Evolutionary conservation across 2,797 vertebrate species (phyloP).

Genomic region (Hozukius guyotensis): DNA sequence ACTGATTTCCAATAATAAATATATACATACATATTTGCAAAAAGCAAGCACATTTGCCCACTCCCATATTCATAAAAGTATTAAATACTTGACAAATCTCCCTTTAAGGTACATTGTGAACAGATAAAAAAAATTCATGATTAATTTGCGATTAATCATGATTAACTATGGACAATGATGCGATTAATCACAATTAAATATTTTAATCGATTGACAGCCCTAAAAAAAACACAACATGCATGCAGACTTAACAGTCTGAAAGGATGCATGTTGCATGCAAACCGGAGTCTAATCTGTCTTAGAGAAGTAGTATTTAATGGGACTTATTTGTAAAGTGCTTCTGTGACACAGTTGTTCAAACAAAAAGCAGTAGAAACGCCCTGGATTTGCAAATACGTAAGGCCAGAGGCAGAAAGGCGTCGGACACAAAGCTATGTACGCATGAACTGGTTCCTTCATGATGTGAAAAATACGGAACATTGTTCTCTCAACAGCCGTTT

Average conservation of each 20-base stretch:
- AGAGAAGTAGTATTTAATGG: not conserved
- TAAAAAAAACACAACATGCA: not conserved
- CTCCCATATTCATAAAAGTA: no score
- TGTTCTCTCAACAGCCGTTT: constrained; percentile 70
- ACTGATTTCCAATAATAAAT: no score
- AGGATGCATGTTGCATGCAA: not conserved
- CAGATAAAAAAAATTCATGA: no score
- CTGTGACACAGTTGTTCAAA: constrained; percentile 2
- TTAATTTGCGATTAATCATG: no score
- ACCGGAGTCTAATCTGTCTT: not conserved
- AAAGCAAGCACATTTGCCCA: no score
- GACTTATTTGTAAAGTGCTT: constrained; percentile 19
- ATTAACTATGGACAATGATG: constrained; percentile 15
- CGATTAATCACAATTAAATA: not conserved
- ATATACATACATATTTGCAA: no score
- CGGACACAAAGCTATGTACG: constrained; percentile 39
- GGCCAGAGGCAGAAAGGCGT: constrained; percentile 31
- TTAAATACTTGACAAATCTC: no score
- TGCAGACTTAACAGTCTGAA: not conserved
- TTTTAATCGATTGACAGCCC: no score
- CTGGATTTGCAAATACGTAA: constrained; percentile 50
- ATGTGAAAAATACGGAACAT: constrained; percentile 65
- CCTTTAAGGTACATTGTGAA: no score
- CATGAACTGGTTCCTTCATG: constrained; percentile 59
- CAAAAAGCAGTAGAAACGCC: constrained; percentile 29